phyloP scores from a whole-genome alignment of 2,797 vertebrate genomes.

The Dendrocincla tyrannina region DNA sequence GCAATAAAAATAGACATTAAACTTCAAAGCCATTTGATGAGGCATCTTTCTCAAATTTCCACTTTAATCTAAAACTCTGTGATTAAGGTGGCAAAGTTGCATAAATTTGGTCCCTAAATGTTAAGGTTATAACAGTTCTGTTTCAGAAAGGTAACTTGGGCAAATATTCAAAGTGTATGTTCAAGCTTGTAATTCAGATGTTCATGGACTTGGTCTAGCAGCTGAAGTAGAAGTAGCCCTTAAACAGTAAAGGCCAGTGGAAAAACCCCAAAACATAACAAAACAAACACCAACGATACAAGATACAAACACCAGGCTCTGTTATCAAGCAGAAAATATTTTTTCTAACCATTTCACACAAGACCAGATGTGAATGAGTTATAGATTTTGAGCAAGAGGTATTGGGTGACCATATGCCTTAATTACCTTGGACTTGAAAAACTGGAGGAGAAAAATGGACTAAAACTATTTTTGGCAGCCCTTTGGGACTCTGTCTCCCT shows the following conservation, averaged over 20 bases:
- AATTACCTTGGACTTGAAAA: not conserved
- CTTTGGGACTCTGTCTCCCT: not conserved
- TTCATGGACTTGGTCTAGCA: not conserved
- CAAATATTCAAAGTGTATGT: accelerated
- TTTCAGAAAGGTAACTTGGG: not conserved
- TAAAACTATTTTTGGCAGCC: not conserved
- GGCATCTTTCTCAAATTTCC: not conserved
- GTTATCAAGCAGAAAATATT: not conserved
- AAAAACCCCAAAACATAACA: not conserved
- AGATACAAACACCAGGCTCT: not conserved
- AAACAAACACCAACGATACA: not conserved
- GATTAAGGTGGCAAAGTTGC: not conserved
- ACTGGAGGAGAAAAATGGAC: not conserved
- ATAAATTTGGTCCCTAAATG: not conserved
- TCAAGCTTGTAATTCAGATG: not conserved
- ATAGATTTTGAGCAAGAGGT: accelerated
- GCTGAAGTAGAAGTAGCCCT: not conserved
- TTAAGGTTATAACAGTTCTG: not conserved
- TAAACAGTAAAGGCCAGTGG: not conserved
- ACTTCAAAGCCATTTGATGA: not conserved
- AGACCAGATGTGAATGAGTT: not conserved
- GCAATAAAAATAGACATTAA: not conserved
- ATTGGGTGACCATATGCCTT: not conserved
- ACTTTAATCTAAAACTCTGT: not conserved
- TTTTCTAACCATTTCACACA: not conserved